These are phyloP conservation scores for Mormyrops attenuatus DNA, from an alignment of 2,797 vertebrate genomes.

Conservation along the genomic window DNA sequence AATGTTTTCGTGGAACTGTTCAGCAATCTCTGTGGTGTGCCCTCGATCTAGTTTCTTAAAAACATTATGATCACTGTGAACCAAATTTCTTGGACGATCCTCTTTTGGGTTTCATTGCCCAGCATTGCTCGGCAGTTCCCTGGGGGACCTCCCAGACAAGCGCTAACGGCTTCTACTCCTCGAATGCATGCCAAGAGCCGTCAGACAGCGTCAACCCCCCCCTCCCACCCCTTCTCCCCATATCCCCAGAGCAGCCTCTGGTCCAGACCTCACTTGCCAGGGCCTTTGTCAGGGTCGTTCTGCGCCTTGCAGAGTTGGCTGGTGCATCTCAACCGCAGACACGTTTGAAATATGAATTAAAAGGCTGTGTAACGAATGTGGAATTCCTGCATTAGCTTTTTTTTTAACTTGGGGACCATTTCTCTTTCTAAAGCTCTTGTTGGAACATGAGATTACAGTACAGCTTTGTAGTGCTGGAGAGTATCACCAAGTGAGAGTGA, in stretches of 20 bases:
- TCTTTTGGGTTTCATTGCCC: background rate
- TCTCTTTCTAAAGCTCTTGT: slow-evolving; percentile 15
- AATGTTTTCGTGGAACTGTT: background rate
- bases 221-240: background rate
- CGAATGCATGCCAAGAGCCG: slow-evolving; percentile 44
- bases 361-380: slow-evolving; percentile 32
- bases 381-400: slow-evolving; percentile 22
- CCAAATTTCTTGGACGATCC: slow-evolving; percentile 9
- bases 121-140: background rate
- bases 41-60: slow-evolving; percentile 8
- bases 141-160: slow-evolving; percentile 49
- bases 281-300: slow-evolving; percentile 44
- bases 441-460: slow-evolving; percentile 34
- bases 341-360: slow-evolving; percentile 40
- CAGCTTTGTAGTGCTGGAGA: slow-evolving; percentile 33
- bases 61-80: slow-evolving; percentile 15
- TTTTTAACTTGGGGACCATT: slow-evolving; percentile 23
- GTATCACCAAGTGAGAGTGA: background rate
- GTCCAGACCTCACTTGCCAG: slow-evolving; percentile 56
- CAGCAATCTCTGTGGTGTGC: background rate
- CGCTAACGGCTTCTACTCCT: slow-evolving; percentile 46
- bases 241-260: slow-evolving; percentile 18
- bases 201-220: slow-evolving; percentile 33
- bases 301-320: slow-evolving; percentile 43
- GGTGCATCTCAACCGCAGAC: slow-evolving; percentile 41